phyloP scores from a whole-genome alignment of 2,797 vertebrate species.

The Chaenodraco wilsoni region DNA sequence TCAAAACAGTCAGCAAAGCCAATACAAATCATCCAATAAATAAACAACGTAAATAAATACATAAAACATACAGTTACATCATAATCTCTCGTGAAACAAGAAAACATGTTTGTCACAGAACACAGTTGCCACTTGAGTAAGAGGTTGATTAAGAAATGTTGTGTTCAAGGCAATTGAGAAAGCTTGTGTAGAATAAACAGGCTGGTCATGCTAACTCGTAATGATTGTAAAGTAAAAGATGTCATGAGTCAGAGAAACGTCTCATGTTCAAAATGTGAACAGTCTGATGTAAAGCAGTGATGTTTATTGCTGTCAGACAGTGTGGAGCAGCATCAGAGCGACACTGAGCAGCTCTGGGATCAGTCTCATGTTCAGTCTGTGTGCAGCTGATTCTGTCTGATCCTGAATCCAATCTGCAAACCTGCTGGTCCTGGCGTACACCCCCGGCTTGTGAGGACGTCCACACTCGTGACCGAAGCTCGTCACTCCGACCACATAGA shows the following conservation, averaged over 20 bases:
- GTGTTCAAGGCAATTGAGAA: no score
- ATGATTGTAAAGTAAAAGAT: neutral
- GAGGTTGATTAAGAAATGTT: no score
- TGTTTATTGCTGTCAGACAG: constrained; percentile 22
- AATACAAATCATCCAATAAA: no score
- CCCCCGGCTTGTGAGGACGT: constrained; percentile 58
- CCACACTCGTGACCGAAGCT: constrained; percentile 69
- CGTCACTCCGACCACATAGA: constrained; percentile 73
- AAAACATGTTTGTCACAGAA: neutral
- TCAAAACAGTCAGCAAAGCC: no score
- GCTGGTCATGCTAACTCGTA: neutral
- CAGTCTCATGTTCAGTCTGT: constrained; percentile 2
- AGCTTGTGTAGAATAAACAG: neutral
- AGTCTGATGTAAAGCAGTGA: neutral
- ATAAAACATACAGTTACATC: no score
- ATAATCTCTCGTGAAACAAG: neutral
- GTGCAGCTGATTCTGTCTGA: constrained; percentile 31
- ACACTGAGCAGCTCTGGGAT: constrained; percentile 41
- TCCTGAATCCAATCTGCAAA: constrained; percentile 62
- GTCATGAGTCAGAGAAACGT: neutral
- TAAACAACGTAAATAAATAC: no score
- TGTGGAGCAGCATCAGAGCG: constrained; percentile 27
- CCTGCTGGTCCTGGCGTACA: constrained; percentile 64
- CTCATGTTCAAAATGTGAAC: neutral
- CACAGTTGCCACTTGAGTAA: neutral